phyloP scores from a whole-genome alignment of 2,797 vertebrate species.

The Strix occidentalis region DNA sequence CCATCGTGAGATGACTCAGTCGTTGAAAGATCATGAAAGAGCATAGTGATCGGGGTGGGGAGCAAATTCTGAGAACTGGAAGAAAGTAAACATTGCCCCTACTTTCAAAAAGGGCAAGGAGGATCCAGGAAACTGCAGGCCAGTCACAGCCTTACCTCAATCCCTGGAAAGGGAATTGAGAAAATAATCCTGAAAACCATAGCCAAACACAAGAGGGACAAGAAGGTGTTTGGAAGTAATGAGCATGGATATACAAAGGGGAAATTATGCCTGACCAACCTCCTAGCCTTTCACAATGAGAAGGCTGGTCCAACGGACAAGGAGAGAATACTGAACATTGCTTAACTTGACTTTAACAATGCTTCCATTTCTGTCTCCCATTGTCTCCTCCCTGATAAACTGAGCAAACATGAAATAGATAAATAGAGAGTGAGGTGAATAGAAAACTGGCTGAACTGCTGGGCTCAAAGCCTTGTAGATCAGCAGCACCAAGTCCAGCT shows the following conservation, averaged over 20 bases:
- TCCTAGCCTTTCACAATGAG: neutral
- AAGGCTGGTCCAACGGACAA: neutral
- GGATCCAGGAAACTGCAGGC: neutral
- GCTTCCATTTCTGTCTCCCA: neutral
- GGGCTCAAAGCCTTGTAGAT: neutral
- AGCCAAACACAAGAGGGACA: neutral
- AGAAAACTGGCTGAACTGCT: neutral
- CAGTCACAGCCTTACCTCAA: neutral
- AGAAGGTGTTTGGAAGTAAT: neutral
- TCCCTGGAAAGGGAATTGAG: neutral
- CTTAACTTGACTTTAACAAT: neutral
- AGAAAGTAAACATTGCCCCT: neutral
- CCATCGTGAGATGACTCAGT: neutral
- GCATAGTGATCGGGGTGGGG: neutral
- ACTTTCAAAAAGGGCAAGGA: neutral
- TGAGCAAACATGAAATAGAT: neutral
- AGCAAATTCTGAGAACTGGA: neutral
- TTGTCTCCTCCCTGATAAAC: neutral
- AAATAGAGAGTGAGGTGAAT: neutral
- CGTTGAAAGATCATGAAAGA: neutral
- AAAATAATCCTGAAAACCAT: neutral
- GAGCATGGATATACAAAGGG: neutral
- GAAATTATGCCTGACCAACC: neutral
- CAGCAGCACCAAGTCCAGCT: neutral
- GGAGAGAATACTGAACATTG: neutral